phyloP scores from a whole-genome alignment of 2,888 invertebrate genomes.

The Eristalinus aeneus region DNA sequence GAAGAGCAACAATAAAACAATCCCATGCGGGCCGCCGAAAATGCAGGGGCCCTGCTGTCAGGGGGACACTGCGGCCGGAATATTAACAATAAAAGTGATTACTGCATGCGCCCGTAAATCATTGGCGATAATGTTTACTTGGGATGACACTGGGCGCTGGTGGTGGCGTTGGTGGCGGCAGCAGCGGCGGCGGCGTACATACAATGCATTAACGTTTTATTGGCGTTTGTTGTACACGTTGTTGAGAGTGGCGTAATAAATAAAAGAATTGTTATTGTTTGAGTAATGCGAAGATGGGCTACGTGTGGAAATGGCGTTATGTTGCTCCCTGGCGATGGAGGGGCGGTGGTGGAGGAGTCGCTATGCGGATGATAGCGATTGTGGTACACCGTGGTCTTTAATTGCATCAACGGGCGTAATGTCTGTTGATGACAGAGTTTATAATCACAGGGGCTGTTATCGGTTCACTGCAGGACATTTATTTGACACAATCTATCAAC shows the following conservation, averaged over 20 bases:
- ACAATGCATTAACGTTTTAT: conserved; percentile 50
- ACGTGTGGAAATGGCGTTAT: not conserved
- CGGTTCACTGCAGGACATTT: conserved; percentile 35
- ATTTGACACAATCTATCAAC: conserved; percentile 38
- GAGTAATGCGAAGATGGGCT: conserved; percentile 13
- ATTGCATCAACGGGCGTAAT: conserved; percentile 7
- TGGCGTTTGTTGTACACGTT: conserved; percentile 8
- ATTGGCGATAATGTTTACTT: conserved; percentile 60
- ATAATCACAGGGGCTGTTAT: conserved; percentile 24
- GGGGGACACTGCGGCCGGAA: not conserved
- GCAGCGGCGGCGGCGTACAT: conserved; percentile 38
- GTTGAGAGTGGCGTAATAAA: conserved; percentile 19
- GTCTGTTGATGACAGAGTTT: not conserved
- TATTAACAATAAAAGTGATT: conserved; percentile 62
- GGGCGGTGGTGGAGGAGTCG: conserved; percentile 17
- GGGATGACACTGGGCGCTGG: conserved; percentile 49
- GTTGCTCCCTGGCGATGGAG: not conserved
- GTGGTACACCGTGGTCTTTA: conserved; percentile 16
- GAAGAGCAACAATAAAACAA: conserved; percentile 28
- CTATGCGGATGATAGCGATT: conserved; percentile 14
- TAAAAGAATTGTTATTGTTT: conserved; percentile 16
- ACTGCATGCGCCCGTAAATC: conserved; percentile 59
- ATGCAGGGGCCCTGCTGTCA: not conserved
- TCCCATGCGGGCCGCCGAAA: not conserved
- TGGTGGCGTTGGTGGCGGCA: too few species aligned